phyloP scores from a whole-genome alignment of 2,113 vertebrate genomes.

The Lathamus discolor region DNA sequence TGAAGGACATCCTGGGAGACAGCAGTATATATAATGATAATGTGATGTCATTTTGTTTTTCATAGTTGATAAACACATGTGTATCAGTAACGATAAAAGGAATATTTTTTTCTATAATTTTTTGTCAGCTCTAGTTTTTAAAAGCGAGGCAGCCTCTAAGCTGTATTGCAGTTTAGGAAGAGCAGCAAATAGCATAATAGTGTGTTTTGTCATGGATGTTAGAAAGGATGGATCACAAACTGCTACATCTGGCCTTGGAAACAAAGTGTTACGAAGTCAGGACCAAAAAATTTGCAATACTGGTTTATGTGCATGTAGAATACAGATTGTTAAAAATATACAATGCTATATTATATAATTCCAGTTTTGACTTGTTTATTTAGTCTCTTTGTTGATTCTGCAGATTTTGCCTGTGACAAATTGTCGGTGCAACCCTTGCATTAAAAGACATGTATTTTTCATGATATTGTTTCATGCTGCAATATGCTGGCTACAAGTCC shows the following conservation, averaged over 20 bases:
- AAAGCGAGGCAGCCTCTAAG: conserved; percentile 31
- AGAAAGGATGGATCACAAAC: conserved; percentile 43
- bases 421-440: conserved; percentile 62
- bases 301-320: conserved; percentile 59
- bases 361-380: conserved; percentile 70
- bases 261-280: conserved; percentile 43
- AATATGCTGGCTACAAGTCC: conserved; percentile 60
- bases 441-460: conserved; percentile 79
- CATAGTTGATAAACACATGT: conserved; percentile 25
- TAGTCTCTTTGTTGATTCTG: conserved; percentile 73
- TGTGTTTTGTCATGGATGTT: conserved; percentile 37
- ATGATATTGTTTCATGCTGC: conserved; percentile 68
- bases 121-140: conserved; percentile 43
- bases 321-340: conserved; percentile 60
- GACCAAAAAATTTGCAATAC: conserved; percentile 54
- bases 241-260: conserved; percentile 48
- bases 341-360: conserved; percentile 58
- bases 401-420: conserved; percentile 72
- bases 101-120: conserved; percentile 2
- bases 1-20: conserved; percentile 42
- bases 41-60: conserved; percentile 39
- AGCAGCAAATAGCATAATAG: conserved; percentile 47
- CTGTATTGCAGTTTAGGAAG: conserved; percentile 21
- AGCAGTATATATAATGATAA: conserved; percentile 24
- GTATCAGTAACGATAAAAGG: conserved; percentile 26